Base-by-base conservation (phyloP, 2,797 vertebrate species). In the Zonotrichia albicollis region DNA sequence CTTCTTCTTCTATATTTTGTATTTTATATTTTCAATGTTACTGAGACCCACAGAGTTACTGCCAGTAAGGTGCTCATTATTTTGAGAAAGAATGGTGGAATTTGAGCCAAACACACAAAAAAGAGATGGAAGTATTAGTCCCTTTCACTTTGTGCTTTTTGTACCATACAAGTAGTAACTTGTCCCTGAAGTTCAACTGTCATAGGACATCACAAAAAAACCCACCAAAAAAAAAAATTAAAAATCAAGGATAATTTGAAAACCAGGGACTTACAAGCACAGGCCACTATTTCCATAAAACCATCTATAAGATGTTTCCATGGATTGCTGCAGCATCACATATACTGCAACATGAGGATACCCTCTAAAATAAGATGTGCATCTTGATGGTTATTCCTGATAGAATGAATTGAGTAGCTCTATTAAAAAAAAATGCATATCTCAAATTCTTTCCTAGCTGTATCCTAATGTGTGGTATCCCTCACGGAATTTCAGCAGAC, bases 401-500 rank as follows among this genome's bases (percentile, higher is more conserved):
- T 64, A 94, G 55, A 93, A 82, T 30, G 70, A 96, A 85, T 58
- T 76, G 60, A 93, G 57, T 32, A 61, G 62, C 53, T 88, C 23
- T 58, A 91, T 80, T 16, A 27, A 91, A 88, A 36, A 88, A 78
- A 58, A 40, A 38, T 5, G 46, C 90, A 79, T 95, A 86, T 94
- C 92, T 96, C 68, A 75, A 68, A 97, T 95, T 96, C 91, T 96
- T 97, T 94, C 91, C 94, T 88, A 84, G 88, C 82, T 94, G 67
- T 91, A 83, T 32, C 46, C 84, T 66, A 70, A 96, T 22, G 84
- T 81, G 77, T 76, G 92, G 81, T 72, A 93, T 95, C 95, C 87
- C 92, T 93, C 75, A 26, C 1, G 90, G 94, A 96, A 97, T 96
- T 96, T 85, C 90, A 86, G 51, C 0, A 74, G 87, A 74, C 78